Evolutionary conservation across 2,797 vertebrate genomes (phyloP).

Genomic region (Diceros bicornis): DNA sequence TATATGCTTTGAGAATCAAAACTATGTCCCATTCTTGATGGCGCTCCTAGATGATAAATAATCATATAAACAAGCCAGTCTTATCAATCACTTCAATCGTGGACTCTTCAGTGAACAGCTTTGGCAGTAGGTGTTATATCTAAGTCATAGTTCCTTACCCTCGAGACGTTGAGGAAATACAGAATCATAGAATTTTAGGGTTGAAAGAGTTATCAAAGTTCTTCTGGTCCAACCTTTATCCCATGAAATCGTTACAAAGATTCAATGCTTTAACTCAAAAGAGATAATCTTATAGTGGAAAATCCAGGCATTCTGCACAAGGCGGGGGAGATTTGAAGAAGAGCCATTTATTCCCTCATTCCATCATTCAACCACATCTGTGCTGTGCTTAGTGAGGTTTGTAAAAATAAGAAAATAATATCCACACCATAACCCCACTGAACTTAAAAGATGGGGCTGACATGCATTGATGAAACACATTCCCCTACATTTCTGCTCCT

Average conservation of each 20-base stretch:
- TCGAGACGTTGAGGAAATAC: background rate
- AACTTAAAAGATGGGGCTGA: background rate
- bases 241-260: constrained; percentile 22
- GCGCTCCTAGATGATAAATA: background rate
- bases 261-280: background rate
- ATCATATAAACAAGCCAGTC: background rate
- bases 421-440: background rate
- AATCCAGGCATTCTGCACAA: background rate
- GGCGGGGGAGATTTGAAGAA: background rate
- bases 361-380: background rate
- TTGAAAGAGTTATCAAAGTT: background rate
- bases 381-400: background rate
- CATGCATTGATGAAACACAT: background rate
- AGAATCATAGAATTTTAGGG: background rate
- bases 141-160: background rate
- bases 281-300: background rate
- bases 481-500: background rate
- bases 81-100: background rate
- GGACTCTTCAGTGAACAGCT: background rate
- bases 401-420: constrained; percentile 16
- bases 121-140: background rate
- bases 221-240: background rate
- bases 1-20: background rate
- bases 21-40: background rate
- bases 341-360: accelerated